Evolutionary conservation across 1,140 invertebrate species (phyloP).

Genomic region (Micrasema longulum): DNA sequence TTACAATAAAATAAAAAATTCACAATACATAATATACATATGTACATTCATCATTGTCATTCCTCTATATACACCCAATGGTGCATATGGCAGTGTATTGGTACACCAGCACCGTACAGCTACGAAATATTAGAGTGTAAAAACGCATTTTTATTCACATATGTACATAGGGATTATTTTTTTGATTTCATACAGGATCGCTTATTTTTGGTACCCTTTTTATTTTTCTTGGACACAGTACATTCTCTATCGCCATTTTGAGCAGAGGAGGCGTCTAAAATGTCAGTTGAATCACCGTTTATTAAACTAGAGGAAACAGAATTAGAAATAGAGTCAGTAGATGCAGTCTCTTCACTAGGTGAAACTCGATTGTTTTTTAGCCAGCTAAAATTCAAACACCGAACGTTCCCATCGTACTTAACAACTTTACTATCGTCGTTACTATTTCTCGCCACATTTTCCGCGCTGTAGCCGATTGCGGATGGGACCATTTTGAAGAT

Average conservation of each 20-base stretch:
- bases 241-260: background rate
- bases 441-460: background rate
- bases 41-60: too few relatives aligned
- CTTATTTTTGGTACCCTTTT: slow-evolving; percentile 3
- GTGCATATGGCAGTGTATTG: too few relatives aligned
- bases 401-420: background rate
- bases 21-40: background rate
- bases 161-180: too few relatives aligned
- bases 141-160: too few relatives aligned
- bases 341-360: background rate
- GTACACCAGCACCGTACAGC: too few relatives aligned
- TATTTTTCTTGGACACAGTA: background rate
- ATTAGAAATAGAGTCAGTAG: too few relatives aligned
- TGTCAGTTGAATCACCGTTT: background rate
- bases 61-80: too few relatives aligned
- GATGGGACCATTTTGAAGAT: slow-evolving; percentile 18
- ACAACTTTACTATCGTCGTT: slow-evolving; percentile 8
- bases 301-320: too few relatives aligned
- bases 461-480: background rate
- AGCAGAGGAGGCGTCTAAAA: background rate
- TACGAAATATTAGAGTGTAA: too few relatives aligned
- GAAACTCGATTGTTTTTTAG: slow-evolving; percentile 24
- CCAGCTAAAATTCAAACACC: slow-evolving; percentile 27
- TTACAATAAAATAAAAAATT: too few relatives aligned
- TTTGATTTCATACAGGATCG: too few relatives aligned